Evolutionary conservation across 2,797 vertebrate species (phyloP).

Genomic region (Manis javanica): DNA sequence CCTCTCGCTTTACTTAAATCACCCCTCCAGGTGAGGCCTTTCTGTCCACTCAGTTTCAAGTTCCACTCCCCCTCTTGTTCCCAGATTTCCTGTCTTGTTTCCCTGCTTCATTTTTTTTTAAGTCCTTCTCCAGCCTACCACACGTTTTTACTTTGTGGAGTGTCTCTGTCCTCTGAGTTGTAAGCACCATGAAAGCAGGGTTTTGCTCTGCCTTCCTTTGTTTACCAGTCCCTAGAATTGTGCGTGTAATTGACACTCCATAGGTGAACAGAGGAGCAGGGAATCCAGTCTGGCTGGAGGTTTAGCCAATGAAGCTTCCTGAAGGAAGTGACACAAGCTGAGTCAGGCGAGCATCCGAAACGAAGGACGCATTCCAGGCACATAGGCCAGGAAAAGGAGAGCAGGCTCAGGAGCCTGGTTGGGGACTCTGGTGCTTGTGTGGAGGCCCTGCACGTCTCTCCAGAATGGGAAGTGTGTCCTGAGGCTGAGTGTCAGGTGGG

Average conservation of each 20-base stretch:
- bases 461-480: background rate
- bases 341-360: background rate
- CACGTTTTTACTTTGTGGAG: background rate
- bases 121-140: background rate
- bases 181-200: background rate
- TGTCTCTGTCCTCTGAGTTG: background rate
- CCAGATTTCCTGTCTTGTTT: background rate
- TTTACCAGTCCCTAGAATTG: background rate
- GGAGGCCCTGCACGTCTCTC: background rate
- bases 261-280: background rate
- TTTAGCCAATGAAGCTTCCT: conserved; percentile 16
- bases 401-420: background rate
- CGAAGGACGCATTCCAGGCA: background rate
- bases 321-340: conserved; percentile 7
- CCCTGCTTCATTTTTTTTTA: background rate
- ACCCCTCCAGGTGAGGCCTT: background rate
- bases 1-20: background rate
- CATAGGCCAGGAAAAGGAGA: background rate
- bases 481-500: background rate
- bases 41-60: background rate
- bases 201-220: background rate
- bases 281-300: background rate
- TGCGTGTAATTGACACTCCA: background rate
- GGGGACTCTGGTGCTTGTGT: background rate
- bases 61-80: no score